A percentile compares a stretch with the other conserved stretches of the same genome.
These are phyloP conservation scores for Brachypodius melanocephalos DNA, from an alignment of 2,113 vertebrate species.

Conservation along the genomic window DNA sequence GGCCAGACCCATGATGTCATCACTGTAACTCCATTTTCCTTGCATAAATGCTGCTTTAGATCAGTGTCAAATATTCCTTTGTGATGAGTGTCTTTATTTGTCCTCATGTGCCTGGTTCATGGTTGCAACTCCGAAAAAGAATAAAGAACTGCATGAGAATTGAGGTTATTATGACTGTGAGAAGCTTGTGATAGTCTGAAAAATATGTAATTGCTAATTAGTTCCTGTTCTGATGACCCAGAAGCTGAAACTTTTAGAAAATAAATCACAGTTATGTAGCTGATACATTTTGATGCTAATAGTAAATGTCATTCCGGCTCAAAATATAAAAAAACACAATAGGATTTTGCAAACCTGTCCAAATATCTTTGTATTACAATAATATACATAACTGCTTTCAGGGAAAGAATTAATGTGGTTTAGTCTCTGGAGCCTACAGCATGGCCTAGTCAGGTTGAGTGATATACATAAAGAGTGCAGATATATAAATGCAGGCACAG, in stretches of 20 bases:
- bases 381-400: constrained; percentile 24
- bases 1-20: not conserved
- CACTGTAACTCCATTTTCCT: not conserved
- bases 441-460: constrained; percentile 24
- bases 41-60: not conserved
- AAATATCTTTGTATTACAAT: constrained; percentile 23
- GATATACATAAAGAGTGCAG: not conserved
- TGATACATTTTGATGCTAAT: constrained; percentile 12
- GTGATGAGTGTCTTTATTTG: not conserved
- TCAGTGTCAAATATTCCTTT: not conserved
- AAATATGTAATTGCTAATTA: not conserved
- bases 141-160: not conserved
- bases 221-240: constrained; percentile 50
- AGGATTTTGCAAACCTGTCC: constrained; percentile 30
- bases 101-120: not conserved
- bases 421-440: constrained; percentile 30
- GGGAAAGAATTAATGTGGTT: constrained; percentile 9
- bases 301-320: not conserved
- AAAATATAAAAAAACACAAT: constrained; percentile 34
- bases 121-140: not conserved
- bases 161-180: constrained; percentile 39
- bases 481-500: not conserved
- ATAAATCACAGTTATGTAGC: not conserved
- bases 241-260: constrained; percentile 9
- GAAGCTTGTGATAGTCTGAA: constrained; percentile 33